Evolutionary conservation across 2,888 invertebrate species (phyloP).

Genomic region (Phortica magna): DNA sequence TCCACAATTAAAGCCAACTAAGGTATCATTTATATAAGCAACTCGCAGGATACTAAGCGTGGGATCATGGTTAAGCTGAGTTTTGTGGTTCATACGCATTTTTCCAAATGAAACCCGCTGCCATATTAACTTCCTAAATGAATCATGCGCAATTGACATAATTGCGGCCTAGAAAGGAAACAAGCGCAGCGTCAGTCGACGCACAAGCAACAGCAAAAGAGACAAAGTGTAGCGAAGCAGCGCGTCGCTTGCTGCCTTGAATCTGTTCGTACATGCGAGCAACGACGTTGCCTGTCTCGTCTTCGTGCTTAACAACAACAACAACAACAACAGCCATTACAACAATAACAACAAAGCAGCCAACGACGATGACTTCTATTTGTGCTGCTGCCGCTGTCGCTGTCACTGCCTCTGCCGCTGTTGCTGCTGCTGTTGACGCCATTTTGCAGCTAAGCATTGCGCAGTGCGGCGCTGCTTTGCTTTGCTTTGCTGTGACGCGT

Average conservation of each 20-base stretch:
- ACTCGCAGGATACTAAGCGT: not conserved
- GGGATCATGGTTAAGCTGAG: not conserved
- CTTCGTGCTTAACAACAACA: too few relatives aligned
- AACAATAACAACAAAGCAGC: constrained; percentile 39
- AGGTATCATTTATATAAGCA: constrained; percentile 14
- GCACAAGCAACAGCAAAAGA: constrained; percentile 37
- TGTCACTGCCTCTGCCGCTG: constrained; percentile 37
- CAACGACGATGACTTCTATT: constrained; percentile 19
- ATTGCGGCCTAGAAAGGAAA: constrained; percentile 28
- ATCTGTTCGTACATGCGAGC: constrained; percentile 48
- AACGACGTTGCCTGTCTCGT: constrained; percentile 40
- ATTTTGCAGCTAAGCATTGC: constrained; percentile 34
- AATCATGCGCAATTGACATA: constrained; percentile 30
- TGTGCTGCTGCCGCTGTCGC: constrained; percentile 39
- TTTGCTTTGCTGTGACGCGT: not conserved
- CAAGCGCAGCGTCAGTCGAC: constrained; percentile 17
- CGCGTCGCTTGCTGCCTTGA: constrained; percentile 46
- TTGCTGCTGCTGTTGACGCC: constrained; percentile 39
- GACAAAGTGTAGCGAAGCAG: constrained; percentile 6
- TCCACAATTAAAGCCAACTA: not conserved
- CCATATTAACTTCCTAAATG: constrained; percentile 26
- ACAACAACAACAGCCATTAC: constrained; percentile 43
- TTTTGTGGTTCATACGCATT: constrained; percentile 4
- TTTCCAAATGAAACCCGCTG: not conserved
- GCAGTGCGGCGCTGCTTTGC: constrained; percentile 49